Evolutionary conservation across 2,888 invertebrate species (phyloP), one percentile per base, ranked within the genome.

Genomic region (Lepidocyrtoides sp.): DNA sequence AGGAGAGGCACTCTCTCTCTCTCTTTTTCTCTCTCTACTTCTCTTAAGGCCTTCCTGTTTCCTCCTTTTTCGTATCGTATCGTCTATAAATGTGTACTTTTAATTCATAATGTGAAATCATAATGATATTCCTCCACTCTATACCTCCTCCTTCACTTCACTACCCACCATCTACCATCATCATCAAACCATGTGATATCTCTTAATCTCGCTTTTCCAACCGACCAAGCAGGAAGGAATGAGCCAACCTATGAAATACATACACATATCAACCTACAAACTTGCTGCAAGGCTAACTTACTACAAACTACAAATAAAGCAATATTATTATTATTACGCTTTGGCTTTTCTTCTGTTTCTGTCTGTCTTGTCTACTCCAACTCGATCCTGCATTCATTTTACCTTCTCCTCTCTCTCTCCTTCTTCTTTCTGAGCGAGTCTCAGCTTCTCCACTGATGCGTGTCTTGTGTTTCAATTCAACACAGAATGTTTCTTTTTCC

Each of bases 191-290:
- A 29, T 81, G 51, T 75, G 86, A 86, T 86, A 86, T 86, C 86
- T 86, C 75, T 86, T 86, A 86, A 86, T 77, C 86, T 86, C 86
- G 51, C 86, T 86, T 86, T 86, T 86, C 83, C 83, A 83, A 83
- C 63, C 63, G 66, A 83, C 83, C 51, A 77, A 51, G 77, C 77
- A 51, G 29, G 29, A 14, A 77, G 51, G 48, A 48, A 14, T 14
- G 20, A 72, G 44, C 60, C 60, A 29, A 12, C 60, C 29, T 32
- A 63, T 36, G 66, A 1, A 5, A 23, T n/a, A 69, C 54, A 10
- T 63, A 10, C 3, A 26, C 8, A 26, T 26, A 63, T 63, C 12
- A 12, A 4, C 29, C 29, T 17, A 4, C 5, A 26, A 23, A 7
- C 1, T 2, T 36, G 69, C 23, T 72, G 44, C 20, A 44, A 72